These are phyloP conservation scores for Andrena bucephala DNA, from an alignment of 2,888 invertebrate genomes.

Conservation along the genomic window DNA sequence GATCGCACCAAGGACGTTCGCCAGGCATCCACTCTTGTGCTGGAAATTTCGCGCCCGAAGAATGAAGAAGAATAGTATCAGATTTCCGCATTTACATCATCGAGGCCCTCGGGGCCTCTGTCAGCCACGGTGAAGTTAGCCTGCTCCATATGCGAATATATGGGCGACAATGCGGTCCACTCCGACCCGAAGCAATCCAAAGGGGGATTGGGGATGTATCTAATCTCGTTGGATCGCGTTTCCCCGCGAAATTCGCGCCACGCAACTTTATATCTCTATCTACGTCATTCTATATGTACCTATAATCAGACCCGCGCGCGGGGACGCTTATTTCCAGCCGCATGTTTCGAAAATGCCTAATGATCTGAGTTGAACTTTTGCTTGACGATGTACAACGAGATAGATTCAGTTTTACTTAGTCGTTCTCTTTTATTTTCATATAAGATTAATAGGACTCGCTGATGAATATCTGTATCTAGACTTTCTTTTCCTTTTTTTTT, in stretches of 20 bases:
- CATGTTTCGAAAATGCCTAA: constrained; percentile 5
- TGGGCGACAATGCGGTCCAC: constrained; percentile 32
- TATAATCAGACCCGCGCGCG: too few species aligned
- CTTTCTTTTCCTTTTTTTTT: neutral
- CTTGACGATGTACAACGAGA: neutral
- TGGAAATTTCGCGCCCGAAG: constrained; percentile 45
- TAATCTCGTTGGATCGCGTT: constrained; percentile 44
- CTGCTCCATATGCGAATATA: constrained; percentile 17
- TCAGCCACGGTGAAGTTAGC: constrained; percentile 12
- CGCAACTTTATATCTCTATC: constrained; percentile 22
- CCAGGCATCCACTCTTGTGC: constrained; percentile 12
- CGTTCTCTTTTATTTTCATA: neutral
- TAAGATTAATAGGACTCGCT: neutral
- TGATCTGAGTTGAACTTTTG: neutral
- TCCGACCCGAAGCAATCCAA: constrained; percentile 21
- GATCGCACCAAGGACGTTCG: constrained; percentile 7
- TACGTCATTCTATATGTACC: neutral
- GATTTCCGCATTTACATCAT: constrained; percentile 48
- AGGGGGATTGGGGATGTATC: constrained; percentile 19
- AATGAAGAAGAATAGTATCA: constrained; percentile 47
- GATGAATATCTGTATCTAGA: neutral
- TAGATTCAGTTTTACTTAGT: neutral
- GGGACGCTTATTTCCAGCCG: neutral
- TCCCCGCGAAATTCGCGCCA: constrained; percentile 36
- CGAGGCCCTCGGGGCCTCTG: constrained; percentile 28